These are phyloP conservation scores for Serripes groenlandicus DNA, from an alignment of 2,888 invertebrate species.

Conservation along the genomic window DNA sequence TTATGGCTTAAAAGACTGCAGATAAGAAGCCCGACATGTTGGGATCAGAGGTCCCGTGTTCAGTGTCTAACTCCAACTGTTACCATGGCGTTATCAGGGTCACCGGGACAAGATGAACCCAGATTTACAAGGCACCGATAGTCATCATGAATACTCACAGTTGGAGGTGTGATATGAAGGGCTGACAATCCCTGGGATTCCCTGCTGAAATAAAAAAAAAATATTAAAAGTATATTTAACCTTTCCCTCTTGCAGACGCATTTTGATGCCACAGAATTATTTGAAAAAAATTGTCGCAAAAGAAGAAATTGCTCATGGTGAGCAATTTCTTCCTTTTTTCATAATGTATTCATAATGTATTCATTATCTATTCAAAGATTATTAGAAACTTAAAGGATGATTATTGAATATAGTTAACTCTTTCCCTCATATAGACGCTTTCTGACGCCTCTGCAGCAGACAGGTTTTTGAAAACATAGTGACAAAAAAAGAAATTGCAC, in stretches of 20 bases:
- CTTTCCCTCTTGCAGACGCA: no score
- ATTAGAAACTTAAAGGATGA: background rate
- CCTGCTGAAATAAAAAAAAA: no score
- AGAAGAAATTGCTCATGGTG: background rate
- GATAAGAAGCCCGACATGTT: no score
- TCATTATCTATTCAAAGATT: no score
- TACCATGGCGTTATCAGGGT: background rate
- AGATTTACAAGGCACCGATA: constrained; percentile 1
- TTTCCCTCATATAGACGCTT: background rate
- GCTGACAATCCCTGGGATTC: background rate
- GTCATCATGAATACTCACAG: constrained; percentile 3
- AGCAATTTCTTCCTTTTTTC: background rate
- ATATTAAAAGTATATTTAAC: no score
- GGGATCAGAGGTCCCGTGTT: constrained; percentile 16
- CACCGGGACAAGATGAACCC: background rate
- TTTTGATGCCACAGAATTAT: no score
- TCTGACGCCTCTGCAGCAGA: background rate
- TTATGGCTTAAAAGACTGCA: no score
- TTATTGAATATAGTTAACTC: background rate
- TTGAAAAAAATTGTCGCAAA: background rate
- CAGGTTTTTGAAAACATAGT: background rate
- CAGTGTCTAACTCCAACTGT: constrained; percentile 5
- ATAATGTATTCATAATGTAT: no score
- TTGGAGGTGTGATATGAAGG: background rate
- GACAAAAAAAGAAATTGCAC: background rate